Base-by-base conservation (phyloP, 2,797 vertebrate genomes). In the Epinephelus awoara region DNA sequence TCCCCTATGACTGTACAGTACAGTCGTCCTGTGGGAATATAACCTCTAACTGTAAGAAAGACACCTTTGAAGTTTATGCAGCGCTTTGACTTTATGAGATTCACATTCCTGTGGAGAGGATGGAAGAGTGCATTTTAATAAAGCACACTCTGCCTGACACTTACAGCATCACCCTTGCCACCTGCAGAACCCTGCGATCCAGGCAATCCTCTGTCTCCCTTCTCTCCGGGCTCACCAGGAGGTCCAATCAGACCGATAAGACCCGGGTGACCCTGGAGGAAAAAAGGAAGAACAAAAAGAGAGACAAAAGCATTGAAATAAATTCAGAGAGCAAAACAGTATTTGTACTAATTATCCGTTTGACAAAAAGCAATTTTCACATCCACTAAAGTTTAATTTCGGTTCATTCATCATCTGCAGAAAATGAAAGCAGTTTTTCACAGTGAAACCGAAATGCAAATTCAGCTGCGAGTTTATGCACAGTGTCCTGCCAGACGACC, bases 201-300 rank as follows among this genome's bases (percentile, higher is more conserved):
- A 66, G 98, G 98, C 76, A 99, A 94, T 75, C 98, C 98, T 90
- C 98, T 90, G 64, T 99, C 98, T 85, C 98, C 98, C 87, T 96
- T 96, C 88, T 96, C 96, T 82, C 96, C 96, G 0, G 90, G 23
- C 74, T 96, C 96, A 40, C 96, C 96, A 3, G 96, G 94, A 52
- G 96, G 96, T 61, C 96, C 96, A 4, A 96, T 96, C 70, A 96
- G 87, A 83, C 96, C 96, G 34, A 96, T 96, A 14, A 96, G 91
- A 92, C 96, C 96, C 12, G 96, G 96, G 72, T 96, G 96, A 88
- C 96, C 96, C 96, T 96, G 78, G 1, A 23, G 70, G 12, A 25
- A 49, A 25, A 52, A 71, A 50, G 1, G 50, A 67, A 61, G 1
- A 62, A 70, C 10, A 29, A 47, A 19, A 38, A 67, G 15, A 46